Evolutionary conservation across 2,888 invertebrate genomes (phyloP).

Genomic region (Eilema sororculum): DNA sequence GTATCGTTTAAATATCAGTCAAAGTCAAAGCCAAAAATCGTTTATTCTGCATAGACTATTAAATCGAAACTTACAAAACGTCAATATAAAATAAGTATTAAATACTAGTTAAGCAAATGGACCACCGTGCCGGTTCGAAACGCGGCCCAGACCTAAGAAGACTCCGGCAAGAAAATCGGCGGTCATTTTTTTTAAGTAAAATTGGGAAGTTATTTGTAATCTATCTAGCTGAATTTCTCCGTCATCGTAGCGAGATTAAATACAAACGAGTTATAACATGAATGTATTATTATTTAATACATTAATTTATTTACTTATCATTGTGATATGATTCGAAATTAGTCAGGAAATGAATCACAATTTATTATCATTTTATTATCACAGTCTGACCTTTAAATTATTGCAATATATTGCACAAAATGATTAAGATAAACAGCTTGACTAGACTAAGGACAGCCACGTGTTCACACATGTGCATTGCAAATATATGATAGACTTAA

Average conservation of each 20-base stretch:
- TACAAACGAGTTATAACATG: neutral
- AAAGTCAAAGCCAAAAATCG: no score
- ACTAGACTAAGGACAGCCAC: neutral
- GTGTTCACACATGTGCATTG: neutral
- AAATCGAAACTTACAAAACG: no score
- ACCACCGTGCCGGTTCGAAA: no score
- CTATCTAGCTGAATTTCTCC: neutral
- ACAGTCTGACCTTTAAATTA: neutral
- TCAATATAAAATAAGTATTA: no score
- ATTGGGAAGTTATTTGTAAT: no score
- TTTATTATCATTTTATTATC: neutral
- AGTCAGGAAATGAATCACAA: constrained; percentile 7
- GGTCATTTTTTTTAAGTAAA: no score
- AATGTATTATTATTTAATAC: neutral
- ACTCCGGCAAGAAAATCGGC: no score
- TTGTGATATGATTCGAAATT: neutral
- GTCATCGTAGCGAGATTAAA: neutral
- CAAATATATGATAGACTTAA: neutral
- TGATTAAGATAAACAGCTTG: no score
- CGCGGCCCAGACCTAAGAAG: no score
- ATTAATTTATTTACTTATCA: neutral
- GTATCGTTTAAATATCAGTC: no score
- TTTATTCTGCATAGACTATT: no score
- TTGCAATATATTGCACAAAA: neutral
- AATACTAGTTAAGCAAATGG: no score